A percentile compares a stretch with the other conserved stretches of the same genome.
These are phyloP conservation scores for Criorhina ranunculi DNA, from an alignment of 2,888 invertebrate genomes.

Conservation along the genomic window DNA sequence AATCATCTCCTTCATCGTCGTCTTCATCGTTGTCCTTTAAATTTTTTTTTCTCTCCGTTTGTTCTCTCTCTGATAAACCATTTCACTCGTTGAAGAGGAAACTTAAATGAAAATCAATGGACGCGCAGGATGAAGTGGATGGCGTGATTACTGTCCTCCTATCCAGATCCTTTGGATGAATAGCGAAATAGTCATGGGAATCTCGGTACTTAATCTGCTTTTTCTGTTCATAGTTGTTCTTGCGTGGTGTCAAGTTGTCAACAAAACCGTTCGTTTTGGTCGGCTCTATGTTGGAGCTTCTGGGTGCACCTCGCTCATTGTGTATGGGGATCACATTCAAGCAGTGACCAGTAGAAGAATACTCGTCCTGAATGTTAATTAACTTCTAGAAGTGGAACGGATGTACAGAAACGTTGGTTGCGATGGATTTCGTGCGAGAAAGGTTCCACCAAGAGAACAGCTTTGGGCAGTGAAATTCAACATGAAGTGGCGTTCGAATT, in stretches of 20 bases:
- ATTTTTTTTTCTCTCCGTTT: background rate
- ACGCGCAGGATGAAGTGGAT: constrained; percentile 38
- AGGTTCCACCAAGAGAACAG: constrained; percentile 9
- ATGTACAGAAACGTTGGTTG: background rate
- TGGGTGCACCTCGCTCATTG: constrained; percentile 21
- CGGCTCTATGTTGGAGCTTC: background rate
- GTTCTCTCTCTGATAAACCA: constrained; percentile 7
- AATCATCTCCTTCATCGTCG: constrained; percentile 53
- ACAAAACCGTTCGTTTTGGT: constrained; percentile 51
- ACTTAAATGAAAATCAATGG: constrained; percentile 70
- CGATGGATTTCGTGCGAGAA: constrained; percentile 15
- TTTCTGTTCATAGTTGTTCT: constrained; percentile 36
- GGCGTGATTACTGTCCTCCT: constrained; percentile 60
- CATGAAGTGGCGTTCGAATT: constrained; percentile 27
- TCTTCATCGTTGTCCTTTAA: constrained; percentile 2
- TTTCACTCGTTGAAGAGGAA: constrained; percentile 38
- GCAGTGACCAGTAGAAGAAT: constrained; percentile 52
- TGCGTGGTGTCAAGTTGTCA: constrained; percentile 70
- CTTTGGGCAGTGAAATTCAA: constrained; percentile 18
- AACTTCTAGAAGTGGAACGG: constrained; percentile 42
- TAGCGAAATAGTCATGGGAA: constrained; percentile 37
- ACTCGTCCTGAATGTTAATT: constrained; percentile 68
- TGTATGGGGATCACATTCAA: constrained; percentile 56
- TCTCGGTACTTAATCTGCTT: constrained; percentile 59
- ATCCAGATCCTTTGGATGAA: constrained; percentile 43